Evolutionary conservation across 2,113 vertebrate species (phyloP).

Genomic region (Pionites leucogaster): DNA sequence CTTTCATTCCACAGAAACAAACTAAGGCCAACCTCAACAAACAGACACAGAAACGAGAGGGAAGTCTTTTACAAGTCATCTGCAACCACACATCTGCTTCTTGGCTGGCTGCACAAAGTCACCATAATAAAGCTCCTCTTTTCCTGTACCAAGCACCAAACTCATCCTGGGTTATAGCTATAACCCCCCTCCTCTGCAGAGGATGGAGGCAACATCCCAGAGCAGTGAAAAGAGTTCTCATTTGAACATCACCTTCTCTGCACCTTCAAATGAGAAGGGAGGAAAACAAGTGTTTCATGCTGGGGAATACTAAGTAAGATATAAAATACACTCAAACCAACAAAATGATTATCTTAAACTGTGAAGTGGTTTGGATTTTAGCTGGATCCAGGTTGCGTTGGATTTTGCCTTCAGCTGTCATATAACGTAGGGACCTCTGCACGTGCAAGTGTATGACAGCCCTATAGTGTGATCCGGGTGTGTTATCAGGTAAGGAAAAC

Average conservation of each 20-base stretch:
- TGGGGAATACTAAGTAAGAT: not conserved
- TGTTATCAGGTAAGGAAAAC: not conserved
- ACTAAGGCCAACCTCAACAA: not conserved
- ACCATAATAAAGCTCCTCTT: not conserved
- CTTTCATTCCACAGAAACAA: not conserved
- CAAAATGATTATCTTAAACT: not conserved
- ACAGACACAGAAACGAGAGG: not conserved
- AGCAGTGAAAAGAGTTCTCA: not conserved
- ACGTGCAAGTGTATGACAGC: not conserved
- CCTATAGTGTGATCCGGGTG: fast-evolving
- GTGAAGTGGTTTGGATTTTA: not conserved
- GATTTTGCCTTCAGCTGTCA: not conserved
- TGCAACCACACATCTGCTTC: not conserved
- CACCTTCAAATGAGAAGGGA: not conserved
- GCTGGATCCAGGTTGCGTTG: not conserved
- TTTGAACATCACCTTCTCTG: not conserved
- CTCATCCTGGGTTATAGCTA: not conserved
- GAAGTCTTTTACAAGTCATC: not conserved
- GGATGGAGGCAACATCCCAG: not conserved
- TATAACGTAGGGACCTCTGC: not conserved
- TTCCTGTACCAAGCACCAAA: not conserved
- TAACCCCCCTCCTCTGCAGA: not conserved
- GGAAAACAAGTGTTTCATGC: not conserved
- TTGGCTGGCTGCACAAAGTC: not conserved
- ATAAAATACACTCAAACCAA: not conserved